Evolutionary conservation across 2,113 vertebrate species (phyloP).

Genomic region (Lamprologus sp.): DNA sequence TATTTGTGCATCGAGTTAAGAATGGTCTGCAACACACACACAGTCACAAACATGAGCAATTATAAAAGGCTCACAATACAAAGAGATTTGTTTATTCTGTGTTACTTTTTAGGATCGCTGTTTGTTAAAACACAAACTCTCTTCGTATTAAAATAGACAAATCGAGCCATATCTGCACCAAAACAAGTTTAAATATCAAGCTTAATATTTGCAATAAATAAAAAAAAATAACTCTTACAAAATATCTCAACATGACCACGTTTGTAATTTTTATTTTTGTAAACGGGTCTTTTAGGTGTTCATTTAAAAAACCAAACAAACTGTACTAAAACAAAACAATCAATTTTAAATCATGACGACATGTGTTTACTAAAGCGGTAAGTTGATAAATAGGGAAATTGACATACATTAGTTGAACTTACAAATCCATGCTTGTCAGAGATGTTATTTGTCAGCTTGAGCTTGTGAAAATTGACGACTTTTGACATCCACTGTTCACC

Average conservation of each 20-base stretch:
- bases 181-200: not conserved
- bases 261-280: not conserved
- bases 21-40: slow-evolving; percentile 81
- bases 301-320: not conserved
- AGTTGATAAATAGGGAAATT: slow-evolving; percentile 56
- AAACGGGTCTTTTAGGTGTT: not conserved
- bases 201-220: not conserved
- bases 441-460: slow-evolving; percentile 99
- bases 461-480: slow-evolving; percentile 99
- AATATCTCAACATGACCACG: not conserved
- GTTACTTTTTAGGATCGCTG: not conserved
- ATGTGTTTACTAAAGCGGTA: slow-evolving; percentile 1
- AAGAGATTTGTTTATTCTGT: not conserved
- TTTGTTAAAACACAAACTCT: not conserved
- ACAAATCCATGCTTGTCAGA: slow-evolving; percentile 99
- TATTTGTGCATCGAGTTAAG: slow-evolving; percentile 99
- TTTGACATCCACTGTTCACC: slow-evolving; percentile 99
- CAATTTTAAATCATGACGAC: not conserved
- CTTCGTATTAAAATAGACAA: not conserved
- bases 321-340: not conserved
- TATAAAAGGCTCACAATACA: not conserved
- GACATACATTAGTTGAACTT: slow-evolving; percentile 76
- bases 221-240: not conserved
- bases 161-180: not conserved
- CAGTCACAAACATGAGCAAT: not conserved